Evolutionary conservation across 2,888 invertebrate species (phyloP).

Genomic region (Clivina fossor): DNA sequence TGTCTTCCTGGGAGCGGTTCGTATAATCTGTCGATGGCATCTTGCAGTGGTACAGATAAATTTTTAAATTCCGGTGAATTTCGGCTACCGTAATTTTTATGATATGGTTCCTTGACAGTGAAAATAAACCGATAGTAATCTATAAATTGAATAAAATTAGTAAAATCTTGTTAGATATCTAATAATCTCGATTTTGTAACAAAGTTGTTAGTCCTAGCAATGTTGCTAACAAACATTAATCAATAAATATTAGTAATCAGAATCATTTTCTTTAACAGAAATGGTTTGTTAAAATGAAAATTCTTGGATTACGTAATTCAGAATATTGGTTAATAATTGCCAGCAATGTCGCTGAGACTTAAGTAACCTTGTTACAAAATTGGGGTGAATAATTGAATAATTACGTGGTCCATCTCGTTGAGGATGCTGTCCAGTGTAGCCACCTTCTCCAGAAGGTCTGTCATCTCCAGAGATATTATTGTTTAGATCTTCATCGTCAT

Average conservation of each 20-base stretch:
- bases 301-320: no score
- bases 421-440: neutral
- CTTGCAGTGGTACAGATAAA: conserved; percentile 61
- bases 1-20: conserved; percentile 59
- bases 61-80: conserved; percentile 62
- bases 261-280: no score
- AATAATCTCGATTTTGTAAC: no score
- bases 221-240: no score
- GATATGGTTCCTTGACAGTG: conserved; percentile 65
- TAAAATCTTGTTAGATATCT: neutral
- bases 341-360: no score
- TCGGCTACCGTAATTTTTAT: conserved; percentile 59
- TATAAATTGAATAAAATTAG: conserved; percentile 42
- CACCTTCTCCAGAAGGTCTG: neutral
- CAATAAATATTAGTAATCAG: neutral
- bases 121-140: conserved; percentile 60
- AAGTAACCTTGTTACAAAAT: no score
- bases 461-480: conserved; percentile 2
- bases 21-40: conserved; percentile 62
- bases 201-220: no score
- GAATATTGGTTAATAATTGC: no score
- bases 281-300: conserved; percentile 1
- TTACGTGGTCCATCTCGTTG: neutral
- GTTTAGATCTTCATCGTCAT: conserved; percentile 18
- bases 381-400: conserved; percentile 1